Base-by-base conservation (phyloP, 2,113 vertebrate genomes). In the Chrysochloris asiatica region DNA sequence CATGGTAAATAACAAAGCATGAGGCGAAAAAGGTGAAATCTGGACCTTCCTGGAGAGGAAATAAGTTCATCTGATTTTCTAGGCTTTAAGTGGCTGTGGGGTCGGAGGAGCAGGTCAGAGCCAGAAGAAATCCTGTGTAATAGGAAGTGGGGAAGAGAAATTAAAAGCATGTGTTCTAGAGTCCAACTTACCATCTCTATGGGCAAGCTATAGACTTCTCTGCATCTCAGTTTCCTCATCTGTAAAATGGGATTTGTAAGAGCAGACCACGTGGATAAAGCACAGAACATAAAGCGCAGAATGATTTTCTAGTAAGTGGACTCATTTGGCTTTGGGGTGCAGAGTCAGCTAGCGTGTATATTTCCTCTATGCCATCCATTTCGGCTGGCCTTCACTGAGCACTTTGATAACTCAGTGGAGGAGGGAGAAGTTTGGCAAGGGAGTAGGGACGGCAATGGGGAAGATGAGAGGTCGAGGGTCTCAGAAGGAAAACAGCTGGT, bases 1-100 rank as follows among this genome's bases (percentile, higher is more conserved):
- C 36, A 24, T 0, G n/a, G 6, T 3, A 1, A 1, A 5, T n/a
- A 54, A 47, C 7, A 8, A 8, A 8, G 19, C 10, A 4, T 3
- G 30, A 14, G 38, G 4, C 1, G 6, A 7, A 8, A 43, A 38
- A 50, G 48, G 63, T 30, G 16, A 47, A 36, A 36, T 54, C 36
- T 63, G 45, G 26, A 9, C 12, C 8, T 65, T 11, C 43, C 48
- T 67, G n/a, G n/a, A 28, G 2, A 26, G 50, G 67, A 28, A 76
- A 45, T 38, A 38, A 28, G n/a, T n/a, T n/a, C n/a, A n/a, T n/a
- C n/a, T n/a, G n/a, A n/a, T n/a, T n/a, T n/a, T n/a, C n/a, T n/a
- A n/a, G n/a, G n/a, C n/a, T n/a, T n/a, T n/a, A n/a, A n/a, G 8
- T n/a, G 41, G 52, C 56, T n/a, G 1, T 17, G 65, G 33, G 36